Evolutionary conservation across 2,113 vertebrate species (phyloP), one percentile per base, ranked within the genome.

Genomic region (Holacanthus passer): DNA sequence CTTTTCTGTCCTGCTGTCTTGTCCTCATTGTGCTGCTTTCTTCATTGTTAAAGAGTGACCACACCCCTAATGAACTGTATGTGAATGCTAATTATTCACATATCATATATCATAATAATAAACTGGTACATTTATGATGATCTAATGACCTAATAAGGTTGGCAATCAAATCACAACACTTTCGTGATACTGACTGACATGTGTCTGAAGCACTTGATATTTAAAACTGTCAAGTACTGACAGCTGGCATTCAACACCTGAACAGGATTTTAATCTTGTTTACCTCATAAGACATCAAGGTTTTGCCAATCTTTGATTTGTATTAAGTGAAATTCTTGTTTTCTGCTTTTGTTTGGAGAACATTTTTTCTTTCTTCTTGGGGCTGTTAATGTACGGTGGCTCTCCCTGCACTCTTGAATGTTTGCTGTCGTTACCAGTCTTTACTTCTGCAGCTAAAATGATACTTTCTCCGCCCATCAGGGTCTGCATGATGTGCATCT

Each of bases 61-160:
- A 86, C 67, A 74, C 82, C 87, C 80, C 48, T 37, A 58, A 19
- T 58, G n/a, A n/a, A n/a, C n/a, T n/a, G 3, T 27, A 35, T 16
- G 10, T 63, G 6, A 7, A 19, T 11, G n/a, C 37, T 16, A 2
- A 32, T 19, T n/a, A 24, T n/a, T 39, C 20, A 17, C 20, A 24
- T 24, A 10, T 24, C 0, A 16, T 8, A 50, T 9, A 3, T n/a
- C 22, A 50, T 17, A 7, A 4, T 17, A 3, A 1, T 2, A 14
- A 0, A 13, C 3, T 59, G 6, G 27, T 27, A 17, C 7, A 63
- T 27, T 4, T 12, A n/a, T 22, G 20, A 3, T 41, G 24, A 16
- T 41, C 2, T 64, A 13, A 3, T 11, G 39, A n/a, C 19, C 17
- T 12, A 1, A 24, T 14, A 63, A 1, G 20, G 4, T 12, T 41